Evolutionary conservation across 2,113 vertebrate genomes (phyloP), one percentile per base, ranked within the genome.

Genomic region (Nipponia nippon): DNA sequence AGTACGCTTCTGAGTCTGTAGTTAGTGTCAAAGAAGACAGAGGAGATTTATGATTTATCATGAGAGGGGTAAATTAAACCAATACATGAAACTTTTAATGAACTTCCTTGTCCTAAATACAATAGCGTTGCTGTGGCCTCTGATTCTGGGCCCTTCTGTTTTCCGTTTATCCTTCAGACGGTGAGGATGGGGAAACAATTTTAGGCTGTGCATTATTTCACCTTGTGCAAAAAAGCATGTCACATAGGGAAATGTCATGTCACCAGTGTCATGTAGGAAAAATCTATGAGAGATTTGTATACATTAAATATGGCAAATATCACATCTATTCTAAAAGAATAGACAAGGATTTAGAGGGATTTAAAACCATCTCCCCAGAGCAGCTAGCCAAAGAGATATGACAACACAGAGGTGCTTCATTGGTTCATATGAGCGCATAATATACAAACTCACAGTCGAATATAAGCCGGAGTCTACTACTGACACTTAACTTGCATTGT

Each of bases 21-120:
- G 87, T 84, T 96, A 96, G 63, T 95, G 81, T 95, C 94, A 97
- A 83, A 82, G 76, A 93, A 94, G 80, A 66, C 13, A 84, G 55
- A 87, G 89, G 79, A 97, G 81, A 95, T 91, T 89, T 92, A 81
- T 93, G 36, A 75, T 83, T 62, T 82, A 36, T 85, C 61, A n/a
- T 80, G 65, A 86, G 4, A 11, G 19, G 66, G 49, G 58, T 93
- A 94, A 96, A 89, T 83, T 46, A 25, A 94, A 87, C 21, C 56
- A 94, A 95, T 61, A 82, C 21, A 29, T 34, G 15, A 81, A 83
- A 69, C 29, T 97, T 94, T 44, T 81, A 95, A 95, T 71, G 36
- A 95, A 80, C 75, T 96, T 97, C 86, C 56, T 89, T 86, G 55
- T 73, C 75, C 36, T 46, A 32, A 67, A 40, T 34, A 46, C 49